Evolutionary conservation across 2,888 invertebrate species (phyloP), one percentile per base, ranked within the genome.

Genomic region (Hyles lineata): DNA sequence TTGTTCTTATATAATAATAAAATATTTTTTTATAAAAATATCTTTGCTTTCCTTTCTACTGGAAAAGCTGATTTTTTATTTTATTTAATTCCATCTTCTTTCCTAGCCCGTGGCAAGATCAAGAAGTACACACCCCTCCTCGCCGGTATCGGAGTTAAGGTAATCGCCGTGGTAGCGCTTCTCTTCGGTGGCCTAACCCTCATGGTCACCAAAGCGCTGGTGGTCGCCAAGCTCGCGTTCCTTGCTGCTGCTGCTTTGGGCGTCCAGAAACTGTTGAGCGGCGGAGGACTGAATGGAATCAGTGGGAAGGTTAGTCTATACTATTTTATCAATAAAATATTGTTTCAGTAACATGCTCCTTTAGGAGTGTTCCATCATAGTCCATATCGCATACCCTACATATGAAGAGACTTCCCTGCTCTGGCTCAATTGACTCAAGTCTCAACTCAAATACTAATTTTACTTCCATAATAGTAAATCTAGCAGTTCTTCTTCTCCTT

Each of bases 141-240:
- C 70, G 93, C 97, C 70, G 96, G 96, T 0, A 93, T 97, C 23
- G 97, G 96, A 55, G 95, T 97, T 29, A 97, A 97, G 83, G 90
- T 97, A 72, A 94, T 97, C 72, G 96, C 97, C 0, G 89, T 98
- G 0, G 88, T 97, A 0, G 97, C 97, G 0, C 88, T 97, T 9
- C 89, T 97, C 23, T 95, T 98, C 76, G 97, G 97, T 23, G 96
- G 96, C 70, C 92, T 98, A 0, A 96, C 96, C 0, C 93, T 98
- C 25, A 89, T 98, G 78, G 96, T 97, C 32, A 95, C 96, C 63
- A 98, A 98, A 91, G 98, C 98, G 43, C 90, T 97, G 73, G 94
- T 98, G 77, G 95, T 98, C 19, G 96, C 97, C 70, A 98, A 98
- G 88, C 90, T 98, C 74, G 98, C 98, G 1, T 96, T 98, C 77